phyloP scores from a whole-genome alignment of 2,113 vertebrate species.

The Maccullochella peelii region DNA sequence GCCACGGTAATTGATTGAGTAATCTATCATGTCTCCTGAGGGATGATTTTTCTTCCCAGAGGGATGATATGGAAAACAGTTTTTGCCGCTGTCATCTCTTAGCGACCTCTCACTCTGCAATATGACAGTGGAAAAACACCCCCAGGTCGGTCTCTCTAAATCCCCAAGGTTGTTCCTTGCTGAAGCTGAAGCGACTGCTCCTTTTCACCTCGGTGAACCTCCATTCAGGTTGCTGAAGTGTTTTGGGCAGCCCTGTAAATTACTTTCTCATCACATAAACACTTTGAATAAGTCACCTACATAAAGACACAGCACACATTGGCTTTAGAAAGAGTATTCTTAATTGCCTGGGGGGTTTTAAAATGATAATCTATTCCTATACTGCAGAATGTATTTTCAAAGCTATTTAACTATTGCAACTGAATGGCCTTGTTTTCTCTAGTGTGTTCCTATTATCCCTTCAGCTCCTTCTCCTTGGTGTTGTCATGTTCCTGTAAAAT shows the following conservation, averaged over 20 bases:
- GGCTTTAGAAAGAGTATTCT: neutral
- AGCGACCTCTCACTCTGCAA: constrained; percentile 40
- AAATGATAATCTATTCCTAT: constrained; percentile 27
- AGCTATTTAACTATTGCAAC: constrained; percentile 39
- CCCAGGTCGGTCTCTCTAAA: neutral
- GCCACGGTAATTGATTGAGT: constrained; percentile 58
- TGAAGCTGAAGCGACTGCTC: neutral
- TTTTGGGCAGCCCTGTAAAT: neutral
- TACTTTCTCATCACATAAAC: constrained; percentile 1
- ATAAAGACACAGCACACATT: neutral
- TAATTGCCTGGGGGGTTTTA: neutral
- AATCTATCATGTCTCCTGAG: constrained; percentile 43
- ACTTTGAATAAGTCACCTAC: neutral
- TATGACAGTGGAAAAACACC: constrained; percentile 32
- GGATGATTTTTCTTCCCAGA: constrained; percentile 35
- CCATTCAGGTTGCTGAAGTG: neutral
- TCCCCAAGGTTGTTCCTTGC: constrained; percentile 22
- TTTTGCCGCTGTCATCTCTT: constrained; percentile 38
- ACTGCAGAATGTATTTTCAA: constrained; percentile 10
- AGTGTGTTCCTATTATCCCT: constrained; percentile 49
- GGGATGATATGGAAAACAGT: constrained; percentile 64
- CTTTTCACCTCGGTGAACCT: constrained; percentile 8
- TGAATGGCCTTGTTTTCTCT: constrained; percentile 51
- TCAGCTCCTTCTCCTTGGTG: constrained; percentile 46
- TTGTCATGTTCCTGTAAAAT: constrained; percentile 59